Conservation (phyloP, 2,797 vertebrate genomes). For the Sphenodon punctatus region DNA sequence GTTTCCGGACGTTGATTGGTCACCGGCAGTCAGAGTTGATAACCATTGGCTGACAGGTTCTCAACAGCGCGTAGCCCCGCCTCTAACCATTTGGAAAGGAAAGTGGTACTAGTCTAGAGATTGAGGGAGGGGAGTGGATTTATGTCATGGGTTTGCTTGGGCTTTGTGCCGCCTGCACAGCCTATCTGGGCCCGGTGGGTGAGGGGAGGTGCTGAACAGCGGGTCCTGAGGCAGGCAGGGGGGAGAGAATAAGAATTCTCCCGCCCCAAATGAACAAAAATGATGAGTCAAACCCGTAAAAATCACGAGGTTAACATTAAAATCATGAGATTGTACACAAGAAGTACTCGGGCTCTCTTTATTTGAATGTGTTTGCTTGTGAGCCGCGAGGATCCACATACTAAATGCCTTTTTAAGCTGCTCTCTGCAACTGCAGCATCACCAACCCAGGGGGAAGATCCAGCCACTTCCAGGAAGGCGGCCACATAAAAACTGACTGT, state of each 20-base stretch:
- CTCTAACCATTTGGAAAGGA: not conserved
- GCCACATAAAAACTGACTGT: no score
- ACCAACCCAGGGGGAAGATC: no score
- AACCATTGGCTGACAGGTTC: not conserved
- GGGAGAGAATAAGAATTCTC: not conserved
- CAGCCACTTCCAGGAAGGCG: no score
- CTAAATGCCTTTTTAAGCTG: no score
- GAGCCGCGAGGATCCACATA: no score
- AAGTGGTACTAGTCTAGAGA: not conserved
- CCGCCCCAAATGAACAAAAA: no score
- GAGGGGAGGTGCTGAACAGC: not conserved
- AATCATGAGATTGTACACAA: no score
- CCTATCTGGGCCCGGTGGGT: not conserved
- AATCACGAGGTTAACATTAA: no score
- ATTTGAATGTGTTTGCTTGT: no score
- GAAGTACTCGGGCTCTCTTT: no score
- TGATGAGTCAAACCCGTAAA: no score
- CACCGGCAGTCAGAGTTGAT: not conserved
- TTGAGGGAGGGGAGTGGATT: not conserved
- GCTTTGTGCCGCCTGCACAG: not conserved
- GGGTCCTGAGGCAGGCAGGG: not conserved
- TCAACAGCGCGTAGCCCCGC: not conserved
- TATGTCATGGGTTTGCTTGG: not conserved
- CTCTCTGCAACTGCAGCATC: no score
- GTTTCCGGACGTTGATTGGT: slow-evolving; percentile 44